Evolutionary conservation across 1,140 invertebrate genomes (phyloP), one percentile per base, ranked within the genome.

Genomic region (Capitella teleta): DNA sequence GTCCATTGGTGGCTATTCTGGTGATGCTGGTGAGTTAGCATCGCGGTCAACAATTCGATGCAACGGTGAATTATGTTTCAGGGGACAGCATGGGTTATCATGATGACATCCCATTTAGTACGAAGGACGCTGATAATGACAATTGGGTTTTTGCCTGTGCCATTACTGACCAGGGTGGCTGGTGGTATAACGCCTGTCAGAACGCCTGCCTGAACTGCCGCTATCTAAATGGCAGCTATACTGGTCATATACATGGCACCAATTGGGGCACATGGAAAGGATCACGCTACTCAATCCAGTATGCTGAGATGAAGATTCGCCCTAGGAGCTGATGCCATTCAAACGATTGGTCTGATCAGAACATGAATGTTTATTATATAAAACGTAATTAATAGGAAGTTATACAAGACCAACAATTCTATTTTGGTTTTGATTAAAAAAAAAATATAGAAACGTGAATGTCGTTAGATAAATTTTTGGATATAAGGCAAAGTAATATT

Each of bases 161-260:
- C 34, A 34, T 3, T 21, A 12, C 14, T 2, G 34, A 48, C 30
- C 34, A 48, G 5, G 47, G 47, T 1, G 47, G 34, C 23, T 48
- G 47, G 47, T 48, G 47, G 47, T 48, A 48, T 21, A 42, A 32
- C 6, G 14, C 18, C 3, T 48, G 47, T 45, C 32, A 48, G 18
- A 14, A 48, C 12, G 28, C 34, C 16, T 37, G 38, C 16, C 34
- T 48, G 19, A 48, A 48, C 21, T 28, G 47, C 14, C 23, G n/a
- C 3, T 48, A 48, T 19, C 21, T 44, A n/a, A 16, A 26, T 3
- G 42, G 42, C 16, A 16, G 1, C 16, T 26, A 16, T 8, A 24
- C 19, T 21, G n/a, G 18, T 16, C 0, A 44, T 18, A 1, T 5
- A 6, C 19, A 44, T 14, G 42, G 42, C 18, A 28, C 25, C 16